Base-by-base conservation (phyloP, 2,888 invertebrate species). In the Yponomeuta evonymella region DNA sequence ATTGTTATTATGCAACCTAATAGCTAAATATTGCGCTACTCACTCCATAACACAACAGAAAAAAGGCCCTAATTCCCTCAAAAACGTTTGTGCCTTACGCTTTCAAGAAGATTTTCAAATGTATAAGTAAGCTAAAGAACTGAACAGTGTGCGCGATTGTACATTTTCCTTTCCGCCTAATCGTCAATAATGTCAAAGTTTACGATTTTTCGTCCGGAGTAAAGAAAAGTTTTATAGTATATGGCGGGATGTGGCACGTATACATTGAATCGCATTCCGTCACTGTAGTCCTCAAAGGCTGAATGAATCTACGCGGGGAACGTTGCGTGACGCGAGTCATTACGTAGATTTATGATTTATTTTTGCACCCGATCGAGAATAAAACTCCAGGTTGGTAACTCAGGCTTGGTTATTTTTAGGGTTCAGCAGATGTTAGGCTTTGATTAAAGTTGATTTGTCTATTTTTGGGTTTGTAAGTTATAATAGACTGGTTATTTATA, bases 181-280 rank as follows among this genome's bases (percentile, higher is more conserved):
- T 43, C 43, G 43, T 43, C 8, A 43, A 43, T 43, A 43, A 43
- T 43, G 43, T 43, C 43, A 43, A 6, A 43, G 43, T 43, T 43
- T 43, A 43, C 43, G 43, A 5, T 43, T 43, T 43, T 30, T 23
- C 12, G n/a, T 9, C 51, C 12, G 12, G 11, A 65, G 11, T 65
- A 29, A 65, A 33, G 23, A 30, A 30, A 65, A n/a, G 30, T 65
- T 11, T 29, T 8, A 30, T 23, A n/a, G 30, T 65, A 8, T 29
- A 15, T 2, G 51, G 51, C 51, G 51, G 51, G 51, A 15, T 15
- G 51, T 58, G 51, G 51, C 51, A 15, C 51, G 51, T 12, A 30
- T 51, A 79, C 78, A 84, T 85, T 86, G 84, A 88, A 87, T 87
- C 82, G 85, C 74, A 77, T 76, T 81, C 78, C 88, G 89, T 88